These are phyloP conservation scores for Sarotherodon lohbergeri DNA, from an alignment of 2,113 vertebrate genomes.

Conservation along the genomic window DNA sequence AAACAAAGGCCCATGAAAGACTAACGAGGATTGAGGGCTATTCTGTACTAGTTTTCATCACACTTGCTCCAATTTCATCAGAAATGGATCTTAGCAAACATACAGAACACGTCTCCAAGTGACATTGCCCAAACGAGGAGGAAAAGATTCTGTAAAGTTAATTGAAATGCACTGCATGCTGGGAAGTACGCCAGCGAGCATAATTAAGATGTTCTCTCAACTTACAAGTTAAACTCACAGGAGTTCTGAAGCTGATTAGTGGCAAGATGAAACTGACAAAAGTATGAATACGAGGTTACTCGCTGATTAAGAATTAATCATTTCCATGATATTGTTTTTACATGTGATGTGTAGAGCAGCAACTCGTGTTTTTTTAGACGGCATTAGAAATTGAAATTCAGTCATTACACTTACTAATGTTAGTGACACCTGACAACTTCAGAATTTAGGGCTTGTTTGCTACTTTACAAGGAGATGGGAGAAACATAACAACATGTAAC, in stretches of 20 bases:
- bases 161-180: slow-evolving; percentile 37
- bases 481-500: neutral
- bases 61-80: neutral
- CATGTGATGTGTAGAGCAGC: neutral
- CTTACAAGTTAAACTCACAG: slow-evolving; percentile 22
- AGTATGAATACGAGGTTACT: neutral
- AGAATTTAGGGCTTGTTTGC: neutral
- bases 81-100: neutral
- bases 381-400: neutral
- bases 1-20: neutral
- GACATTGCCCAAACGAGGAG: neutral
- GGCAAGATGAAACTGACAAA: slow-evolving; percentile 36
- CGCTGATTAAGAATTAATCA: neutral
- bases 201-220: slow-evolving; percentile 36
- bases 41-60: neutral
- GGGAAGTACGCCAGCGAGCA: slow-evolving; percentile 17
- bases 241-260: slow-evolving; percentile 21
- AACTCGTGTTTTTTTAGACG: neutral
- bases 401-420: neutral
- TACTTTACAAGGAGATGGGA: neutral
- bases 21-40: neutral
- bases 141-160: slow-evolving; percentile 1
- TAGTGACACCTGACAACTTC: neutral
- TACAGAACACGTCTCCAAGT: neutral
- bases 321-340: neutral